A percentile compares a stretch with the other conserved stretches of the same genome.
These are phyloP conservation scores for Andrena bicolor DNA, from an alignment of 2,888 invertebrate species.

Conservation along the genomic window DNA sequence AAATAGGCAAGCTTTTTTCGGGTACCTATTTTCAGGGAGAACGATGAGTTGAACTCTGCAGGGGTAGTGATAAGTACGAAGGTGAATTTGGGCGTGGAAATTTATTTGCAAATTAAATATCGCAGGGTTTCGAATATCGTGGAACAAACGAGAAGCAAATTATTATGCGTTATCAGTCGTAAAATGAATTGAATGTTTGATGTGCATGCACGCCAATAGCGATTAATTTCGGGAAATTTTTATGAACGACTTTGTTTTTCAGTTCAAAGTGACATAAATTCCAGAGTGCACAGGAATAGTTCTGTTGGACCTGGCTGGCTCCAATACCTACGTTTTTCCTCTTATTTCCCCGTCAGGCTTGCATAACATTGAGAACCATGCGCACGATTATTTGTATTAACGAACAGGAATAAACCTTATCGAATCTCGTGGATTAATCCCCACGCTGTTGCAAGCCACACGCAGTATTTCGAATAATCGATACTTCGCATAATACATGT, in stretches of 20 bases:
- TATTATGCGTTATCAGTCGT: conserved; percentile 44
- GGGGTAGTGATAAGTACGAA: neutral
- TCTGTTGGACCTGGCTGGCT: neutral
- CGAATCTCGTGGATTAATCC: conserved; percentile 27
- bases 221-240: conserved; percentile 35
- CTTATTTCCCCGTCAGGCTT: neutral
- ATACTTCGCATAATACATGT: conserved; percentile 31
- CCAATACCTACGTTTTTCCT: neutral
- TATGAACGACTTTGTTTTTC: conserved; percentile 8
- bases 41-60: too few relatives aligned
- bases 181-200: conserved; percentile 10
- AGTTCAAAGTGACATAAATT: neutral
- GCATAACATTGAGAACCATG: neutral
- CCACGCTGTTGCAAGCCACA: conserved; percentile 11
- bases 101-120: conserved; percentile 33
- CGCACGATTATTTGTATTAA: neutral
- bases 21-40: too few relatives aligned
- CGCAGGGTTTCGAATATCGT: neutral
- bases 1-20: too few relatives aligned
- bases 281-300: neutral
- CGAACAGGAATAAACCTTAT: neutral
- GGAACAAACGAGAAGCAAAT: conserved; percentile 24
- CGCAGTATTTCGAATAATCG: conserved; percentile 25
- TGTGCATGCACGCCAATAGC: neutral
- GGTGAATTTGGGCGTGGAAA: neutral